These are phyloP conservation scores for Bombus turneri DNA, from an alignment of 1,140 invertebrate genomes.

Conservation along the genomic window DNA sequence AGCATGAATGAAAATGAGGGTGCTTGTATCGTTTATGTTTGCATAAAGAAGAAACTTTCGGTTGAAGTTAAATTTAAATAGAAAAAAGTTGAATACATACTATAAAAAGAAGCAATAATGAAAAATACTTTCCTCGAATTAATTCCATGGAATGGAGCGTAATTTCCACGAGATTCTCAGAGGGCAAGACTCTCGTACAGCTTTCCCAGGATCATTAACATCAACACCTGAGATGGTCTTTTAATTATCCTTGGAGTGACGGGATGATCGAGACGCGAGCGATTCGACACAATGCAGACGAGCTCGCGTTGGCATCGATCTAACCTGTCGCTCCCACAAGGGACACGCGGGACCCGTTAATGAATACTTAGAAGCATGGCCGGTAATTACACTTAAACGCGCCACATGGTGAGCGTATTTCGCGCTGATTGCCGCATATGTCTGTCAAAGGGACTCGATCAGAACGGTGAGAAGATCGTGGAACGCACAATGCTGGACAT, in stretches of 20 bases:
- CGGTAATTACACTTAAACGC: conserved; percentile 76
- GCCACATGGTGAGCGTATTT: conserved; percentile 72
- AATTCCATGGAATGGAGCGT: not conserved
- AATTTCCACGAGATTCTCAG: not conserved
- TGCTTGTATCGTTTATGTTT: not conserved
- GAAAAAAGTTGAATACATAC: not conserved
- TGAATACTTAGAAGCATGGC: conserved; percentile 76
- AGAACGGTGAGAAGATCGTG: conserved; percentile 25
- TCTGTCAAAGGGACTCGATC: conserved; percentile 57
- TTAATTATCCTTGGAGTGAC: conserved; percentile 15
- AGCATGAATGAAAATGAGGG: not conserved
- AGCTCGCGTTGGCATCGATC: conserved; percentile 12
- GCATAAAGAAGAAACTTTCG: not conserved
- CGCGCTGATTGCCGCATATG: conserved; percentile 66
- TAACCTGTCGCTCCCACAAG: conserved; percentile 35
- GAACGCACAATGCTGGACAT: conserved; percentile 73
- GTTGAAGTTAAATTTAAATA: not conserved
- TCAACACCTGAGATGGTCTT: not conserved
- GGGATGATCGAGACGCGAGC: conserved; percentile 20
- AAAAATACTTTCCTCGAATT: no score
- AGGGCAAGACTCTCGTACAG: no score
- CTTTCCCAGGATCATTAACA: conserved; percentile 34
- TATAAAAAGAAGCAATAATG: not conserved
- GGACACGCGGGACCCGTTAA: conserved; percentile 67
- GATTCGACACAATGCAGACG: conserved; percentile 35